Evolutionary conservation across 2,888 invertebrate genomes (phyloP).

Genomic region (Glyphotaelius pellucidus): DNA sequence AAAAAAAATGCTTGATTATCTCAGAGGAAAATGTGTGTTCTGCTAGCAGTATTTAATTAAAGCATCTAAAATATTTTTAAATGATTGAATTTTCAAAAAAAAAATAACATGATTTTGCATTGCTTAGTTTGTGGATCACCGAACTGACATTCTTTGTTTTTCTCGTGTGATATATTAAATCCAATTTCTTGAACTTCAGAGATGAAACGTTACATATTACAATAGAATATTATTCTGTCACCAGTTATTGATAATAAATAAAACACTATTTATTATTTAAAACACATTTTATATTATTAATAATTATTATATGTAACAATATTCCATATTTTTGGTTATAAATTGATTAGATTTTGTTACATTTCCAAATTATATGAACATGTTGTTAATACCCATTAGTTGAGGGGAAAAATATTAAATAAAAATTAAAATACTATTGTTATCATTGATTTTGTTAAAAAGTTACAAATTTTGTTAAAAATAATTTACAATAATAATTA

Average conservation of each 20-base stretch:
- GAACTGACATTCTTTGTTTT: too few species aligned
- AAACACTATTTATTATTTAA: constrained; percentile 46
- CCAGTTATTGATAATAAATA: constrained; percentile 37
- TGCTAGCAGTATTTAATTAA: too few species aligned
- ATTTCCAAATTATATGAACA: constrained; percentile 43
- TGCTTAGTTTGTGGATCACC: too few species aligned
- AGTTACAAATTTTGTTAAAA: constrained; percentile 28
- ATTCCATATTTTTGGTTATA: constrained; percentile 65
- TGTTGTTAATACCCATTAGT: constrained; percentile 3
- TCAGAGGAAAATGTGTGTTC: too few species aligned
- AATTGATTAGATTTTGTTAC: constrained; percentile 65
- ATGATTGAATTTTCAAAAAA: too few species aligned
- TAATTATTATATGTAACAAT: constrained; percentile 59
- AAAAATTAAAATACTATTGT: constrained; percentile 15
- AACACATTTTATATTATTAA: constrained; percentile 57
- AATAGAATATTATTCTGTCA: not conserved
- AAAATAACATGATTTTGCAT: too few species aligned
- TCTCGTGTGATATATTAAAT: not conserved
- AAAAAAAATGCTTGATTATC: too few species aligned
- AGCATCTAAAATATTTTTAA: too few species aligned
- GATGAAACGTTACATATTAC: not conserved
- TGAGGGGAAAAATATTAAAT: not conserved
- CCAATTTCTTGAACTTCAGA: not conserved
- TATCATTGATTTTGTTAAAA: constrained; percentile 20
- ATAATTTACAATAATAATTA: constrained; percentile 9